Base-by-base conservation (phyloP, 2,797 vertebrate species). In the Sus cebifrons region DNA sequence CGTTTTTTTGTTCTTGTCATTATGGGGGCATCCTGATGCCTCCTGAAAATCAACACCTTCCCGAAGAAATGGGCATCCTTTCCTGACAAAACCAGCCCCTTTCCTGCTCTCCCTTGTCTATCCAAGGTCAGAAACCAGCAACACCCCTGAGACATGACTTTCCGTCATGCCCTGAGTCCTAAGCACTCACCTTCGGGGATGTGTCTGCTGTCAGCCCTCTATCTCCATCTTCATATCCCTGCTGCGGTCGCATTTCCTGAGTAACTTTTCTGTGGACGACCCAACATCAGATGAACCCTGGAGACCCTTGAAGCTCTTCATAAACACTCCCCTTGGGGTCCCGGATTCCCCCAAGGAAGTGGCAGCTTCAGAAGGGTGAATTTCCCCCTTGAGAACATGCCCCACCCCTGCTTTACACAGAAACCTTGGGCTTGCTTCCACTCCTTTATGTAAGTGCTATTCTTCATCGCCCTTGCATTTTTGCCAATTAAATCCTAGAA, bases 401-500 rank as follows among this genome's bases (percentile, higher is more conserved):
- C 60, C 29, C 5, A 14, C 67, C 21, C 11, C 5, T 10, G 18
- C 73, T 36, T 54, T 97, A 11, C 87, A 91, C 58, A 74, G 96
- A 58, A 64, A 52, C 79, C 12, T 17, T 71, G n/a, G 56, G 2
- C 6, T 18, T 84, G 95, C 64, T 79, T 95, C 16, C 36, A 3
- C 25, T 95, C 92, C 77, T 74, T 98, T 97, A 27, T 67, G 23
- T 93, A 86, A 98, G 83, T 49, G 9, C 88, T 94, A 49, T 96
- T 98, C 95, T 97, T 54, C 32, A 89, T n/a, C 86, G 67, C 54
- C 82, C 40, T 20, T 97, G 60, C 87, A 89, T 96, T 97, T 98
- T 78, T 84, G 78, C 89, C 98, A 98, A 97, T 97, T 97, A 98
- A 88, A 97, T 93, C 93, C 27, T 90, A 94, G 67, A 73, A 91